Percentiles rank a stretch among this genome's conserved stretches.
These are phyloP conservation scores for Lydus trimaculatus DNA, from an alignment of 2,888 invertebrate species.

Conservation along the genomic window DNA sequence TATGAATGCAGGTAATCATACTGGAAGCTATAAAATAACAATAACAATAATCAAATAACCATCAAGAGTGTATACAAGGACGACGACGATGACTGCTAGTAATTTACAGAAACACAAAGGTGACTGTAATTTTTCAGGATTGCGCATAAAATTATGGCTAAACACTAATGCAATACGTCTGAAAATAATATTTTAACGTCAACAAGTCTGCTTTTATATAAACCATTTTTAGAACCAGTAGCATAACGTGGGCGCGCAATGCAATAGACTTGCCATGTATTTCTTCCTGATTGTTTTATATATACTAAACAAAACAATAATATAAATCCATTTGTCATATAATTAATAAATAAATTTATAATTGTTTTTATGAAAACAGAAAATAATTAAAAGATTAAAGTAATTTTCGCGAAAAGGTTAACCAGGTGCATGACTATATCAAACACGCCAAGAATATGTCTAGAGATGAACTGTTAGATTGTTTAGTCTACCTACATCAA, in stretches of 20 bases:
- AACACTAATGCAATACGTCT: neutral
- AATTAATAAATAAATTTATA: neutral
- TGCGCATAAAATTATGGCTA: neutral
- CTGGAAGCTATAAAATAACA: slow-evolving; percentile 1
- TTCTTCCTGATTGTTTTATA: neutral
- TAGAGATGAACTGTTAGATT: slow-evolving; percentile 48
- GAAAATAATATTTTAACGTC: neutral
- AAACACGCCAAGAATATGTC: slow-evolving; percentile 48
- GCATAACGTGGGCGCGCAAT: neutral
- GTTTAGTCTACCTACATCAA: slow-evolving; percentile 52
- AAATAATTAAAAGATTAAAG: neutral
- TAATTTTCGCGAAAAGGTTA: slow-evolving; percentile 42
- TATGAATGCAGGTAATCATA: neutral
- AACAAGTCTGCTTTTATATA: neutral
- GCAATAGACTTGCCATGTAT: neutral
- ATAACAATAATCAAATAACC: slow-evolving; percentile 7
- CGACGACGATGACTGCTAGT: slow-evolving; percentile 14
- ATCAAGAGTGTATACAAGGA: neutral
- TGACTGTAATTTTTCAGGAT: neutral
- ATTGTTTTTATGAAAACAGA: neutral
- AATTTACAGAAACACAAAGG: neutral
- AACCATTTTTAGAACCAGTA: slow-evolving; percentile 2
- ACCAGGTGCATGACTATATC: slow-evolving; percentile 47
- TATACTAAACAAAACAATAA: neutral
- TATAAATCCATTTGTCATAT: neutral